Conservation (phyloP, 2,797 vertebrate genomes). For the Triplophysa bombifrons region DNA sequence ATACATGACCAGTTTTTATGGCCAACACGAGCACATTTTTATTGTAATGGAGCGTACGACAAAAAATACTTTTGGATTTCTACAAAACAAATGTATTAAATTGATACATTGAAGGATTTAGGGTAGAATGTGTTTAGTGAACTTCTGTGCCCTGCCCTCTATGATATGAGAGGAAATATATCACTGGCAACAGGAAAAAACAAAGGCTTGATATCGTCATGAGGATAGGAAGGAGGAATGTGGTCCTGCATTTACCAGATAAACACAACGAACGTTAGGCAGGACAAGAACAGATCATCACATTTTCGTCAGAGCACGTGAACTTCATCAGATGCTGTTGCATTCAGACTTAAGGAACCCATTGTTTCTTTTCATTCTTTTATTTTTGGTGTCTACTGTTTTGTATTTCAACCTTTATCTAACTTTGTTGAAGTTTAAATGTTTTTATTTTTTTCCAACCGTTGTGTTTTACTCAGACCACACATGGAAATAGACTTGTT, state of each 20-base stretch:
- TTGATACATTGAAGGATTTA: slow-evolving; percentile 40
- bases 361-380: not conserved
- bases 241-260: slow-evolving; percentile 14
- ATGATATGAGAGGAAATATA: slow-evolving; percentile 46
- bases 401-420: not conserved
- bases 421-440: not conserved
- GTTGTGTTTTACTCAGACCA: slow-evolving; percentile 50
- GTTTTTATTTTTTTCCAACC: not conserved
- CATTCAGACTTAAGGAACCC: not conserved
- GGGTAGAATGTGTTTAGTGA: slow-evolving; percentile 37
- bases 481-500: not conserved
- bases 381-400: not conserved
- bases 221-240: slow-evolving; percentile 46
- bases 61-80: too few relatives aligned
- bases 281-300: not conserved
- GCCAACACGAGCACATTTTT: not conserved
- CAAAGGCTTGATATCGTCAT: slow-evolving; percentile 50
- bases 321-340: not conserved
- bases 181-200: slow-evolving; percentile 53
- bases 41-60: too few relatives aligned
- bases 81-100: slow-evolving; percentile 17
- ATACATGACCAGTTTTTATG: not conserved
- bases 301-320: not conserved
- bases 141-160: slow-evolving; percentile 40
- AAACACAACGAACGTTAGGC: not conserved